Base-by-base conservation (phyloP, 2,113 vertebrate species). In the Clinocottus analis region DNA sequence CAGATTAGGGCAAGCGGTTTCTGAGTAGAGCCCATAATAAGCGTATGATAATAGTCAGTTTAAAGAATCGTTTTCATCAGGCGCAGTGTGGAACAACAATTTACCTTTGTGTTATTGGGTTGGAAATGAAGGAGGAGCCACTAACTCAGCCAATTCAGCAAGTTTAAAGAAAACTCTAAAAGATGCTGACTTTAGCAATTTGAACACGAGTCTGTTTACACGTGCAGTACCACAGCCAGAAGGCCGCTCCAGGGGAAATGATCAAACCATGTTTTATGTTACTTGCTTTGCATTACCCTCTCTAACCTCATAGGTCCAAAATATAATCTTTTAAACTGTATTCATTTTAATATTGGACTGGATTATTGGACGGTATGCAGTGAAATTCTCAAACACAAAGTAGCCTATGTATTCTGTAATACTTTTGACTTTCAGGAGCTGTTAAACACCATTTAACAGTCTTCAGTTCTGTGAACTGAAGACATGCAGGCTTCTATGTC, bases 171-270 rank as follows among this genome's bases (percentile, higher is more conserved):
- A 89, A 91, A 86, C 75, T 86, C 65, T 39, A 63, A 12, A 87
- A 90, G 45, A 83, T 87, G 91, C 89, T 91, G 87, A 90, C 83
- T 85, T 72, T 12, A 81, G 80, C 87, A 35, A 85, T 92, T 84
- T 80, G 13, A 85, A 66, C 47, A 72, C 16, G 72, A 62, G 58
- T 72, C 87, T 68, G 83, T 88, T 87, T 86, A 86, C 74, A 72
- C 89, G 81, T 83, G 72, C 47, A 33, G 70, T 37, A 53, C 29
- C 35, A 77, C 70, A 90, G 87, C 89, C 82, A 77, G 65, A 66
- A 72, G 92, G 87, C 76, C 16, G 84, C 88, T 89, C 47, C 55
- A 25, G 79, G 91, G 78, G 47, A 79, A 87, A 83, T 82, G 76
- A 92, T 90, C 85, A 92, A 87, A 90, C 67, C 76, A 73, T 64